Evolutionary conservation across 2,888 invertebrate genomes (phyloP).

Genomic region (Conchocele bisecta): DNA sequence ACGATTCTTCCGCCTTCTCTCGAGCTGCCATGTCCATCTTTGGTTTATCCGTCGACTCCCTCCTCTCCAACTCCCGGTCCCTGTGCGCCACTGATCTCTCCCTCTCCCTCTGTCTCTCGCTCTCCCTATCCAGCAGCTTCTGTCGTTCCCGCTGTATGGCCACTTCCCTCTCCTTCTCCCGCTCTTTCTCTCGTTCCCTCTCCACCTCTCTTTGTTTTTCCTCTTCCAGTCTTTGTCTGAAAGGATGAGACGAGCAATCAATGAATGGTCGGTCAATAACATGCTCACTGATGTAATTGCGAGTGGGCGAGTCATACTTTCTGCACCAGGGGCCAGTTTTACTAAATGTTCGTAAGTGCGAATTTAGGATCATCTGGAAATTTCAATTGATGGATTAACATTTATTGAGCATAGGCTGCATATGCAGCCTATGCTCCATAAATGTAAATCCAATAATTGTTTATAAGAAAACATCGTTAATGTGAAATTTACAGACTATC

Average conservation of each 20-base stretch:
- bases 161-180: conserved; percentile 86
- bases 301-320: no score
- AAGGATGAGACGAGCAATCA: no score
- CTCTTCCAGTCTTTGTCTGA: conserved; percentile 71
- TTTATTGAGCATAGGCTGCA: no score
- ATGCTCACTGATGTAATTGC: no score
- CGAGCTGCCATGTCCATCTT: conserved; percentile 20
- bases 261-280: neutral
- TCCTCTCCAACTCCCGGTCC: conserved; percentile 40
- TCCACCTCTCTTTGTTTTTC: conserved; percentile 83
- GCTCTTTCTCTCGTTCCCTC: conserved; percentile 71
- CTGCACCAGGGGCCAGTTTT: no score
- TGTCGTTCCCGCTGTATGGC: conserved; percentile 84
- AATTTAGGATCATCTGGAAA: no score
- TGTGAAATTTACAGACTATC: no score
- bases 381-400: no score
- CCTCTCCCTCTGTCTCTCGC: conserved; percentile 79
- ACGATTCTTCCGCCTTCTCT: conserved; percentile 18
- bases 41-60: conserved; percentile 30
- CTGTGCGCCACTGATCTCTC: conserved; percentile 46
- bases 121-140: conserved; percentile 83
- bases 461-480: no score
- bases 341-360: no score
- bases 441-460: no score
- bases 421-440: no score